Evolutionary conservation across 2,797 vertebrate genomes (phyloP).

Genomic region (Urocyon cinereoargenteus): DNA sequence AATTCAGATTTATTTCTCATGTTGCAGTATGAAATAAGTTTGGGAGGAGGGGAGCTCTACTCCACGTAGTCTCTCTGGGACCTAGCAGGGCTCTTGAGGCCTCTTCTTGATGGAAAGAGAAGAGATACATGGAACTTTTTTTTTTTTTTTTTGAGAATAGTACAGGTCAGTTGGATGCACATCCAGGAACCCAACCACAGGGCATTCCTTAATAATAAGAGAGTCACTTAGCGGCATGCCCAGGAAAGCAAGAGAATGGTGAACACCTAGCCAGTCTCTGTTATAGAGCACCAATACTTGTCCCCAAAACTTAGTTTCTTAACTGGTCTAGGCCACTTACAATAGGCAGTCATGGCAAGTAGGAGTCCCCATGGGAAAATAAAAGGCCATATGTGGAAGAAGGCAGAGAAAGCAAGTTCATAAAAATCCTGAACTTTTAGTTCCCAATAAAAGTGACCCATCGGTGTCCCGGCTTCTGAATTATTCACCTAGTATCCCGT

Average conservation of each 20-base stretch:
- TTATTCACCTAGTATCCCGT: background rate
- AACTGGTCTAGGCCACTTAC: background rate
- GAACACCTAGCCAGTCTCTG: background rate
- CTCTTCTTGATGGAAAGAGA: background rate
- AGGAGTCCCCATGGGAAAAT: background rate
- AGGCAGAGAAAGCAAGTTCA: background rate
- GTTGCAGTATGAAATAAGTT: too few species aligned
- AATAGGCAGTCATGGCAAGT: background rate
- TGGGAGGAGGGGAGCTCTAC: too few species aligned
- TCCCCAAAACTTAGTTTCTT: background rate
- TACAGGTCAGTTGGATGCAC: background rate
- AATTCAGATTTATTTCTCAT: background rate
- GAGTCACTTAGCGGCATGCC: rapidly evolving
- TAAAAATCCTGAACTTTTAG: background rate
- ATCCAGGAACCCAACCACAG: background rate
- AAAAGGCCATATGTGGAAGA: background rate
- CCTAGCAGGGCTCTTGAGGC: background rate
- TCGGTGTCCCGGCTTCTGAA: background rate
- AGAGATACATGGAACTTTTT: background rate
- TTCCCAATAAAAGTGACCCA: background rate
- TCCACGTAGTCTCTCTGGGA: background rate
- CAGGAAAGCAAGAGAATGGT: background rate
- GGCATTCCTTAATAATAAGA: background rate
- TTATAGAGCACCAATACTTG: background rate
- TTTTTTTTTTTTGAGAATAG: background rate